Conservation (phyloP, 2,113 vertebrate species). For the Scolopax mira region DNA sequence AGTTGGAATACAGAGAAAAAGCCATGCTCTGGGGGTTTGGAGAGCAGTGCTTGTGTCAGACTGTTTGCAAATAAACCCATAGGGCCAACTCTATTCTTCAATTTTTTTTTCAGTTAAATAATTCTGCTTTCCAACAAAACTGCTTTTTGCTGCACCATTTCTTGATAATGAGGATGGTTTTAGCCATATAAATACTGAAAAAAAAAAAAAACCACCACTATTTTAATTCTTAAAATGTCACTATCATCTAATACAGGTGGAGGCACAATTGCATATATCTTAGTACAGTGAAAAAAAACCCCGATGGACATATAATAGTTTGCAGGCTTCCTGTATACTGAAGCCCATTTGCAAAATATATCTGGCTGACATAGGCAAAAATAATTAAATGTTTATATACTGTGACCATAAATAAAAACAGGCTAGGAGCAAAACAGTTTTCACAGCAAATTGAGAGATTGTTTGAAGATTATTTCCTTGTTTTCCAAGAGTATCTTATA, state of each 20-base stretch:
- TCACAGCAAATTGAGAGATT: background rate
- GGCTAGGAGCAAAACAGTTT: background rate
- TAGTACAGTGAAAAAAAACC: background rate
- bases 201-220: background rate
- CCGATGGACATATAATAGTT: background rate
- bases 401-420: background rate
- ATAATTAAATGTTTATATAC: background rate
- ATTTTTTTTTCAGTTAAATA: background rate
- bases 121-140: background rate
- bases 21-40: background rate
- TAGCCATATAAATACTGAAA: background rate
- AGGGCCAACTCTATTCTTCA: rapidly evolving
- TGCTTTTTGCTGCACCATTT: background rate
- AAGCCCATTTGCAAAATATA: background rate
- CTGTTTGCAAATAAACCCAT: background rate
- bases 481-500: background rate
- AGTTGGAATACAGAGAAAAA: background rate
- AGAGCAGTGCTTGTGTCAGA: background rate
- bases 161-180: background rate
- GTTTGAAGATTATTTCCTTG: background rate
- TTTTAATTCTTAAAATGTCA: background rate
- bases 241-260: background rate
- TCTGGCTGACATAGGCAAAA: background rate
- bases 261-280: background rate
- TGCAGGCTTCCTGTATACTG: background rate